A percentile compares a stretch with the other conserved stretches of the same genome.
Conservation (phyloP, 2,888 invertebrate genomes). For the Oxytorus armatus region DNA sequence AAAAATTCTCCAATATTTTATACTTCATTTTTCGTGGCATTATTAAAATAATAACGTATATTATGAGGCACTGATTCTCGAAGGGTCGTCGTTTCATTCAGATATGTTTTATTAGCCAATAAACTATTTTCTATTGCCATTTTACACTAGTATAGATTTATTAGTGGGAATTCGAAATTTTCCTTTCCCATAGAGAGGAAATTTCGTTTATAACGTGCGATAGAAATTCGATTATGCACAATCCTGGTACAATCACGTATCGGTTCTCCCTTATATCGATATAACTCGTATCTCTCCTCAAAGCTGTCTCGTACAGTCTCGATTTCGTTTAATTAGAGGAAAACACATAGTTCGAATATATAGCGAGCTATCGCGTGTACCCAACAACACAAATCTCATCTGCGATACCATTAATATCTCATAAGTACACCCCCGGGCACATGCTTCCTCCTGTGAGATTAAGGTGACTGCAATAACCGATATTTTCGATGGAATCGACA, state of each 20-base stretch:
- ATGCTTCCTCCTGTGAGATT: constrained; percentile 43
- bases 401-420: constrained; percentile 48
- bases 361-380: not conserved
- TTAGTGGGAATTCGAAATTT: too few relatives aligned
- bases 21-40: too few relatives aligned
- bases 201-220: too few relatives aligned
- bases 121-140: too few relatives aligned
- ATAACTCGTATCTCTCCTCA: not conserved
- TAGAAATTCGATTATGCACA: too few relatives aligned
- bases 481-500: constrained; percentile 38
- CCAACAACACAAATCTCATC: constrained; percentile 37
- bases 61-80: too few relatives aligned
- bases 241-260: not conserved
- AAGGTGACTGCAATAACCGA: constrained; percentile 49
- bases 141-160: too few relatives aligned
- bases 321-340: constrained; percentile 39
- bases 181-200: too few relatives aligned
- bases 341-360: constrained; percentile 6
- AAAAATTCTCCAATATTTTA: too few relatives aligned
- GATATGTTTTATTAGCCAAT: too few relatives aligned
- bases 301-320: not conserved
- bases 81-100: too few relatives aligned
- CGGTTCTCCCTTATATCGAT: not conserved
- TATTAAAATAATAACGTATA: too few relatives aligned
- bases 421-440: constrained; percentile 35